A percentile compares a stretch with the other conserved stretches of the same genome.
phyloP scores from a whole-genome alignment of 2,113 vertebrate species.

The Silurus meridionalis region DNA sequence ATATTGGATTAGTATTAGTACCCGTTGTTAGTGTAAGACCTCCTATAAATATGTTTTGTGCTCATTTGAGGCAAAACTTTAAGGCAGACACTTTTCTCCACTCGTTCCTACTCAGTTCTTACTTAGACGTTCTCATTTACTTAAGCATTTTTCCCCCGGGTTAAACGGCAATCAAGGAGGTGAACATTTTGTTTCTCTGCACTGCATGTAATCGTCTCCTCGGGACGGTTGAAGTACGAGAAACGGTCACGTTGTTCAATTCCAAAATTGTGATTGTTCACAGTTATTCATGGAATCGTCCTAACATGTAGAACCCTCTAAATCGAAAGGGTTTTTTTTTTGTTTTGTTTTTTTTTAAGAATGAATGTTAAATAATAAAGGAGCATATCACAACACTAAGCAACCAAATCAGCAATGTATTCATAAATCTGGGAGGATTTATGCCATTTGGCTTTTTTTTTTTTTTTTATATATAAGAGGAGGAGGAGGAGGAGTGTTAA shows the following conservation, averaged over 20 bases:
- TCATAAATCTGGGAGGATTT: neutral
- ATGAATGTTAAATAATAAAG: neutral
- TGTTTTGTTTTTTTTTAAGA: neutral
- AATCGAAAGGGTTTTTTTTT: neutral
- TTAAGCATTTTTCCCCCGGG: neutral
- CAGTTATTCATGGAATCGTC: neutral
- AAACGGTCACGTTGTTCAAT: too few species aligned
- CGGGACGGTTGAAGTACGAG: too few species aligned
- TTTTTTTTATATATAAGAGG: too few species aligned
- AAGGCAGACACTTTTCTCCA: neutral
- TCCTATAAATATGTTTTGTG: neutral
- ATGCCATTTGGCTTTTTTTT: neutral
- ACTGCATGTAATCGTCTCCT: too few species aligned
- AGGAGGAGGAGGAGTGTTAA: neutral
- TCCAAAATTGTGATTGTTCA: neutral
- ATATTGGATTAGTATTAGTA: neutral
- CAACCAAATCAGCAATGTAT: neutral
- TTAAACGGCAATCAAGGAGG: neutral
- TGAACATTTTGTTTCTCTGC: neutral
- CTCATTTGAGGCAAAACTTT: neutral
- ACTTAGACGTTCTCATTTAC: neutral
- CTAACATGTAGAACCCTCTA: neutral
- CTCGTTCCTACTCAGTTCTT: neutral
- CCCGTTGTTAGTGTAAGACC: neutral
- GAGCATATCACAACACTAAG: neutral